Percentiles rank a stretch among this genome's conserved stretches.
Evolutionary conservation across 2,797 vertebrate genomes (phyloP).

Genomic region (Setipinna tenuifilis): DNA sequence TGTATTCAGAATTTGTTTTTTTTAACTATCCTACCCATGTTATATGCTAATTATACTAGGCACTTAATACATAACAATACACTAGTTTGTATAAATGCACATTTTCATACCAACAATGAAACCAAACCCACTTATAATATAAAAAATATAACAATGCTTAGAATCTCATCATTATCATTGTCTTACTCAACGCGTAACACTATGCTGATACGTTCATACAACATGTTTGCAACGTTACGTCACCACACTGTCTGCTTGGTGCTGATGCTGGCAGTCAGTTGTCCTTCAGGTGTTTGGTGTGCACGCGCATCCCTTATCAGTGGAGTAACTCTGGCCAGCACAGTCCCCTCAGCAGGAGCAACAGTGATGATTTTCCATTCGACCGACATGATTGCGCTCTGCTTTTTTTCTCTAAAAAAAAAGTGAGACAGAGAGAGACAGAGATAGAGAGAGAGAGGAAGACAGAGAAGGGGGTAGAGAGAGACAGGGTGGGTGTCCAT

Average conservation of each 20-base stretch:
- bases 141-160: neutral
- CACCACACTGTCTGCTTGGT: neutral
- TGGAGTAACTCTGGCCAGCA: neutral
- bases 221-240: neutral
- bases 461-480: neutral
- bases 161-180: neutral
- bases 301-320: neutral
- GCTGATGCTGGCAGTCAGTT: neutral
- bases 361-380: neutral
- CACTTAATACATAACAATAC: neutral
- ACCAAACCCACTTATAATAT: neutral
- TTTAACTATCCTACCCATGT: neutral
- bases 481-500: neutral
- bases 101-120: neutral
- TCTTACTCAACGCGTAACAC: neutral
- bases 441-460: neutral
- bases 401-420: neutral
- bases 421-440: neutral
- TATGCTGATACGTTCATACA: neutral
- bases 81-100: neutral
- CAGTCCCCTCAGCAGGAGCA: neutral
- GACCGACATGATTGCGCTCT: neutral
- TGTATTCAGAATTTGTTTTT: neutral
- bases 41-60: neutral
- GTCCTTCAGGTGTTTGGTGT: neutral